A percentile compares a stretch with the other conserved stretches of the same genome.
These are phyloP conservation scores for Tenebrio molitor DNA, from an alignment of 1,140 invertebrate species.

Conservation along the genomic window DNA sequence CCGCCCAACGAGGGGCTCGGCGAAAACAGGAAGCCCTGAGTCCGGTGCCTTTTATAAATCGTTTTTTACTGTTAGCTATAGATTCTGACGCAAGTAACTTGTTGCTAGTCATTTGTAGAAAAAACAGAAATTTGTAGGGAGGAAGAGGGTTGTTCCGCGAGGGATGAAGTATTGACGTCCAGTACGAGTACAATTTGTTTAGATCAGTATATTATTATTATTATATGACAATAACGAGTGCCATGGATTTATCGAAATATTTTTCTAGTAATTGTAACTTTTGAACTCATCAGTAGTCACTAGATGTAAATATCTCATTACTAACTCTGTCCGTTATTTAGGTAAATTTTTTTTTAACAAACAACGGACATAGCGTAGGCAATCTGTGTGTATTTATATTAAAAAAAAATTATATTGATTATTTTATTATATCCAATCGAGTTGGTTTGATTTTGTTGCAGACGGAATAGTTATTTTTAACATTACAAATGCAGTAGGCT, in stretches of 20 bases:
- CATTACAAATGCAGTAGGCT: too few relatives aligned
- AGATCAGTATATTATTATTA: slow-evolving; percentile 33
- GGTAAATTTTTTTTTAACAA: background rate
- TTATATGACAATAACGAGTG: slow-evolving; percentile 35
- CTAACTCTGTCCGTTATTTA: slow-evolving; percentile 25
- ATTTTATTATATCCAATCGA: slow-evolving; percentile 24
- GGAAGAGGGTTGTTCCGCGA: background rate
- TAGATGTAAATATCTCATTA: slow-evolving; percentile 44
- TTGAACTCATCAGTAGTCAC: slow-evolving; percentile 29
- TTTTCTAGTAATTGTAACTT: slow-evolving; percentile 16
- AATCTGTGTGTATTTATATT: slow-evolving; percentile 43
- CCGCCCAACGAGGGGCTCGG: slow-evolving; percentile 43
- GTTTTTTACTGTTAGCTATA: slow-evolving; percentile 28
- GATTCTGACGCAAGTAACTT: slow-evolving; percentile 39
- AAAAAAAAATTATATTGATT: slow-evolving; percentile 14
- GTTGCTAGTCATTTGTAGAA: slow-evolving; percentile 35
- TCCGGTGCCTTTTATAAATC: background rate
- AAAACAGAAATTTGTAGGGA: slow-evolving; percentile 23
- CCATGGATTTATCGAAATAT: slow-evolving; percentile 43
- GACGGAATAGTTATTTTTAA: too few relatives aligned
- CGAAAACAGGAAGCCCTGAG: slow-evolving; percentile 7
- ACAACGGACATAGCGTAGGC: background rate
- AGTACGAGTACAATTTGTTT: slow-evolving; percentile 35
- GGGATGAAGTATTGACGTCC: slow-evolving; percentile 20
- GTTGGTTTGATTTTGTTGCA: too few relatives aligned